Evolutionary conservation across 2,888 invertebrate genomes (phyloP), one percentile per base, ranked within the genome.

Genomic region (Marasmarcha lunaedactyla): DNA sequence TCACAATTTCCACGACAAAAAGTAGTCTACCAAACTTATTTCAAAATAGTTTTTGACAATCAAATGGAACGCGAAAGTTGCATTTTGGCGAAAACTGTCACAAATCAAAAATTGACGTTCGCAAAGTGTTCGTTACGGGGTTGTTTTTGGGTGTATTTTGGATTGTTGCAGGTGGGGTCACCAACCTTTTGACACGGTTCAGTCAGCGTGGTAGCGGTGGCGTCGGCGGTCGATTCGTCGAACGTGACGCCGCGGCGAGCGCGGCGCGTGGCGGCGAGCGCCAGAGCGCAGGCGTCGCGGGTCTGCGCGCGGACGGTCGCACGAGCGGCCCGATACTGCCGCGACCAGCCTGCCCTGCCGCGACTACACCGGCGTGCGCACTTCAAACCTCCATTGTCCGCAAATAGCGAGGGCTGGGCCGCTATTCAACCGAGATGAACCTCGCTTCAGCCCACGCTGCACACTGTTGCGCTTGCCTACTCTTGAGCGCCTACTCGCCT

Each of bases 101-200:
- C 33, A n/a, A 11, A 33, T 33, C 4, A 5, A 25, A 30, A 30
- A 30, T 7, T 3, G 30, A 9, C 6, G 6, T 30, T 3, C 7
- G 20, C 4, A 20, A 20, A 20, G 4, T 30, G n/a, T 30, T 7
- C 30, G 25, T n/a, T 20, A 30, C 6, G 30, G 30, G 4, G 4
- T 20, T 20, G 7, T 7, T 20, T 30, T 64, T 61, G 57, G 64
- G 69, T 63, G 51, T 55, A 55, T 57, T 69, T 76, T 70, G 47
- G 60, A 48, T 30, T 20, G 20, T 30, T 30, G 4, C 48, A 35
- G 51, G 49, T 50, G 57, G 57, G 71, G 63, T 77, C 77, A 81
- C 81, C 71, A 78, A 81, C 81, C 81, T 81, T 81, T 74, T 81
- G 81, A 77, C 81, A 81, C 77, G 71, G 79, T 62, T 81, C 78